Evolutionary conservation across 2,888 invertebrate species (phyloP).

Genomic region (Netelia inedita): DNA sequence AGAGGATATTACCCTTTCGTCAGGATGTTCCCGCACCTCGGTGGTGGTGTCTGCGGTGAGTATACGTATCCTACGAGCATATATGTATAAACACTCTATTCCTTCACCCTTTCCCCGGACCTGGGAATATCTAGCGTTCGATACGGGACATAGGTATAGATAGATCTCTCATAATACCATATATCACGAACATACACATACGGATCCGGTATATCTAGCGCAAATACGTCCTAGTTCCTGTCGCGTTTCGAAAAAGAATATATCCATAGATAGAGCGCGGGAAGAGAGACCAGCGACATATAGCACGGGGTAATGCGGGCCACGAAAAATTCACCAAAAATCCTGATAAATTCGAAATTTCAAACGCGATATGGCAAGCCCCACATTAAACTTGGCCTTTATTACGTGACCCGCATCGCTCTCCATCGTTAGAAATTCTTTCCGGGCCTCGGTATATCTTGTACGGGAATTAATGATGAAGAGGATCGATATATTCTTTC

Average conservation of each 20-base stretch:
- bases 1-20: slow-evolving; percentile 63
- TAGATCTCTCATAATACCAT: not conserved
- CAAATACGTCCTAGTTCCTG: too few species aligned
- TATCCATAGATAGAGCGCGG: too few species aligned
- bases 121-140: not conserved
- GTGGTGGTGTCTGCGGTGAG: slow-evolving; percentile 59
- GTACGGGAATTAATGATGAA: slow-evolving; percentile 47
- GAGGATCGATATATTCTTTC: slow-evolving; percentile 48
- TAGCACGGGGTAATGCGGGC: too few species aligned
- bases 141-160: slow-evolving; percentile 20
- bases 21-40: slow-evolving; percentile 58
- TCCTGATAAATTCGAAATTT: not conserved
- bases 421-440: too few species aligned
- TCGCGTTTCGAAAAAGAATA: too few species aligned
- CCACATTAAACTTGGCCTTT: too few species aligned
- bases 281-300: too few species aligned
- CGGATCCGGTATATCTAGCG: too few species aligned
- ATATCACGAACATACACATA: too few species aligned
- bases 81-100: slow-evolving; percentile 29
- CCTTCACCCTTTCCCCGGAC: not conserved
- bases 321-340: too few species aligned
- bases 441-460: slow-evolving; percentile 15
- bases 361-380: not conserved
- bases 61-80: slow-evolving; percentile 5
- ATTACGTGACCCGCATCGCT: too few species aligned